phyloP scores from a whole-genome alignment of 2,797 vertebrate genomes.

The Euphonia xanthogaster region DNA sequence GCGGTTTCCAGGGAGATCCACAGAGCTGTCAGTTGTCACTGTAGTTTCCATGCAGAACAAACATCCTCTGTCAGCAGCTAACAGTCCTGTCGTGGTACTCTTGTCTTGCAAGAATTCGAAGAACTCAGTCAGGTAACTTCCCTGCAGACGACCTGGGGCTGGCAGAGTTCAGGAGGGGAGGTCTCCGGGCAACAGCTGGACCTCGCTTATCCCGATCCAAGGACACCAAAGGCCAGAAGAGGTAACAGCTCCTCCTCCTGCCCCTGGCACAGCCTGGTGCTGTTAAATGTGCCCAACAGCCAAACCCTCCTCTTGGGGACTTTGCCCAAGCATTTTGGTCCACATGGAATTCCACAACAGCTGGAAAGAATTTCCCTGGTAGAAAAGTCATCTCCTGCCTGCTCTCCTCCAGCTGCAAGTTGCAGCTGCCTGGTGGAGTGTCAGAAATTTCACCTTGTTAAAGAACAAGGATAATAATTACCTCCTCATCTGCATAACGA shows the following conservation, averaged over 20 bases:
- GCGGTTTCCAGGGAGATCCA: neutral
- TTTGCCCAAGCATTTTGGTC: neutral
- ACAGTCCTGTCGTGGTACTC: neutral
- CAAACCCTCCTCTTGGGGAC: neutral
- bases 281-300: neutral
- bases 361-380: neutral
- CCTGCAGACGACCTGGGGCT: slow-evolving; percentile 84
- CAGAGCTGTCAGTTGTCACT: neutral
- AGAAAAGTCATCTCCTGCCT: neutral
- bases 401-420: neutral
- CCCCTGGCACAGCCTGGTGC: neutral
- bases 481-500: neutral
- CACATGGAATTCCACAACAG: neutral
- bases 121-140: slow-evolving; percentile 92
- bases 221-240: slow-evolving; percentile 80
- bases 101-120: slow-evolving; percentile 83
- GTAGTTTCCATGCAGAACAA: neutral
- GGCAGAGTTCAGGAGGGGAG: slow-evolving; percentile 89
- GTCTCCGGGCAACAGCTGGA: slow-evolving; percentile 91
- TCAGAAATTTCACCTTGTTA: neutral
- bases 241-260: slow-evolving; percentile 23
- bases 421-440: neutral
- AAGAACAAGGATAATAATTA: neutral
- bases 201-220: slow-evolving; percentile 90
- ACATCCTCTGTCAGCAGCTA: neutral